Evolutionary conservation across 2,888 invertebrate genomes (phyloP), one percentile per base, ranked within the genome.

Genomic region (Cenopis cana): DNA sequence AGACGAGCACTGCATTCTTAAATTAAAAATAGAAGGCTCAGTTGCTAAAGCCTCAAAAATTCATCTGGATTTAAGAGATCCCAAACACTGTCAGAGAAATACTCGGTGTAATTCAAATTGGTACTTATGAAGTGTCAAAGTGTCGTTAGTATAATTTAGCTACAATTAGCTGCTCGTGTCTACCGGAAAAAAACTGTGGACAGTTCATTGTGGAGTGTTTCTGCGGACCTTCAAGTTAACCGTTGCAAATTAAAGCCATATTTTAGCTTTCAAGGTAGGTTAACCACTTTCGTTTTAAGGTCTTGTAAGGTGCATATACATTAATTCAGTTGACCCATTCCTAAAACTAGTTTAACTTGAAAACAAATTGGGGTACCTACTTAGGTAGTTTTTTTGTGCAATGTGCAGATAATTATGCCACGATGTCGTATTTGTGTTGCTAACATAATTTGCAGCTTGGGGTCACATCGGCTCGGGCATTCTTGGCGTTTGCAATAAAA

Each of bases 211-310:
- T 49, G 46, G n/a, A 67, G 50, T 67, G 66, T 65, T 56, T 66
- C 29, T 56, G n/a, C 24, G 50, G 12, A 14, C 56, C 29, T 52
- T 54, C 60, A 54, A 66, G 65, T 60, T 56, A n/a, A 38, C 66
- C 49, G 36, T 66, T 59, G 60, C 46, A 65, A 66, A 52, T 66
- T 49, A 11, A 18, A 66, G 60, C 61, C 60, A 60, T 66, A 59
- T 67, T 67, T 66, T 61, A 61, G 49, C 29, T 66, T 61, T 66
- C 71, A 71, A 71, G 71, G 71, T 71, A 36, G 71, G 71, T 71
- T 29, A 56, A 55, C 54, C 59, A 20, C 66, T 71, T 67, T 61
- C 61, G 55, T 50, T 62, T 54, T 71, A 71, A 71, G 71, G 71
- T 61, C 65, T 33, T 46, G 65, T 46, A 60, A 66, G 65, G 65